phyloP scores from a whole-genome alignment of 2,888 invertebrate genomes.

The Lepas anatifera region DNA sequence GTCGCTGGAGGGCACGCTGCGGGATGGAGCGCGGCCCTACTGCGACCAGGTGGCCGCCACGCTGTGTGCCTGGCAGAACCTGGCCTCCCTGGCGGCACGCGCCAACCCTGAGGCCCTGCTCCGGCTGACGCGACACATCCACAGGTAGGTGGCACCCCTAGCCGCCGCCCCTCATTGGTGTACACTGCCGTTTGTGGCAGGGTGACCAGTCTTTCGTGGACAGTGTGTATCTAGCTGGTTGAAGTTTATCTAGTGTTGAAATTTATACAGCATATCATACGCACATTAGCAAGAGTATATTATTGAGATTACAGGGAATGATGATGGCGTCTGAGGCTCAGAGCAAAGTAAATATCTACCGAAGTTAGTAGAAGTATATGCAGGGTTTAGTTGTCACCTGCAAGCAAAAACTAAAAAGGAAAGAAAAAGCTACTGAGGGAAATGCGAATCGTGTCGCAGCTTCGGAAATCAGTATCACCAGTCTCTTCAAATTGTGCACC shows the following conservation, averaged over 20 bases:
- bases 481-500: no score
- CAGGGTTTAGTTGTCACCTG: no score
- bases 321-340: background rate
- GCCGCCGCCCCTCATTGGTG: background rate
- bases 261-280: background rate
- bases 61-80: slow-evolving; percentile 24
- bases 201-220: no score
- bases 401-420: no score
- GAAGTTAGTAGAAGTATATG: no score
- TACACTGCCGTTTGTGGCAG: background rate
- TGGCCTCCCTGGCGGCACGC: slow-evolving; percentile 15
- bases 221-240: no score
- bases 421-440: no score
- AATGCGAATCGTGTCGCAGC: no score
- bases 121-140: background rate
- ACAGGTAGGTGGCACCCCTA: background rate
- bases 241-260: no score
- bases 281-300: background rate
- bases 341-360: no score
- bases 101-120: background rate
- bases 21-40: background rate
- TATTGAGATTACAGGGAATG: background rate
- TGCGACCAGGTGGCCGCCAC: slow-evolving; percentile 21
- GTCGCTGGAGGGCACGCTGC: background rate
- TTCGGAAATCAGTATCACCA: no score